Base-by-base conservation (phyloP, 2,113 vertebrate species). In the Acanthisitta chloris region DNA sequence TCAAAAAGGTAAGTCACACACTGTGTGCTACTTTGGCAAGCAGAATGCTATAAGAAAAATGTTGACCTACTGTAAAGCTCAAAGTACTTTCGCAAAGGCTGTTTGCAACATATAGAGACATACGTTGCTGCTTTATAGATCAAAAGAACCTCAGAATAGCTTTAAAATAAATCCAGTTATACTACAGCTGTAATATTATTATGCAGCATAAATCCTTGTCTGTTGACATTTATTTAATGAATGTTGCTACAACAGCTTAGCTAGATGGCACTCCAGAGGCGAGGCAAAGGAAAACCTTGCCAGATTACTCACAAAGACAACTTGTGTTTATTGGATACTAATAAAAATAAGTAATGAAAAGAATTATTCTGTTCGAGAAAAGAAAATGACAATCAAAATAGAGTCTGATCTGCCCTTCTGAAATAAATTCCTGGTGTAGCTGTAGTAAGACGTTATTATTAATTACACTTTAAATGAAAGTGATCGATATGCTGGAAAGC, bases 251-350 rank as follows among this genome's bases (percentile, higher is more conserved):
- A 95, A 92, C 82, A 81, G 92, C 84, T 96, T 96, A 90, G 96
- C 97, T 97, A 97, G 93, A 96, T 97, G 95, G 95, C 95, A 96
- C 95, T 96, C 95, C 81, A 97, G 97, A 97, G 96, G 96, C 94
- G 55, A 95, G 29, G 78, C 78, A 33, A 79, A 62, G 38, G 54
- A 59, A 62, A 89, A 70, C 70, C 77, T 69, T 72, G 90, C 73
- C 94, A 95, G 64, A 80, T 43, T 78, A 15, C 45, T 88, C 82
- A 67, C 70, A 70, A 82, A 85, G 82, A 78, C 59, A 93, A 90
- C 67, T 92, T 74, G 46, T 78, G 71, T 82, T 90, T 77, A 81
- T 74, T 74, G 78, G 80, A 67, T 9, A 6, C 36, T 86, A 66
- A 77, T 62, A 86, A 84, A 94, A 93, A 90, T 74, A 86, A 84